Percentiles rank a stretch among this genome's conserved stretches.
Conservation (phyloP, 2,888 invertebrate species). For the Stenotaenia linearis region DNA sequence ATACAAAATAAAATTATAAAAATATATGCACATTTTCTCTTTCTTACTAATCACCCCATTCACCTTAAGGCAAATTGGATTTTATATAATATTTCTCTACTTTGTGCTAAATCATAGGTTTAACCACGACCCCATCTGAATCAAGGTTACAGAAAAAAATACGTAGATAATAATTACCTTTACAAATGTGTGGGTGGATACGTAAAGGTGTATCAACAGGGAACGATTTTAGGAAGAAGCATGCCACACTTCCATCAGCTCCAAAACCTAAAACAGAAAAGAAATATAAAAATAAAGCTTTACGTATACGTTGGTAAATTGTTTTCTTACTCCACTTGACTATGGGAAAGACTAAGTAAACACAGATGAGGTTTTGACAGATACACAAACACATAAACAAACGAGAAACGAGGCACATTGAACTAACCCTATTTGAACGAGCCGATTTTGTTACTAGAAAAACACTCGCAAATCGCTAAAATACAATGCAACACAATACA, state of each 20-base stretch:
- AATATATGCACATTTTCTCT: neutral
- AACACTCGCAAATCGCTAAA: neutral
- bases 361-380: conserved; percentile 6
- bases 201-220: neutral
- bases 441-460: neutral
- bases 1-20: neutral
- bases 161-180: neutral
- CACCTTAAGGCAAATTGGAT: too few relatives aligned
- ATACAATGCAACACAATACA: neutral
- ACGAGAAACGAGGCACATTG: neutral
- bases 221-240: neutral
- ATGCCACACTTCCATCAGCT: neutral
- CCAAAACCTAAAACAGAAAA: conserved; percentile 1
- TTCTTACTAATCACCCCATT: too few relatives aligned
- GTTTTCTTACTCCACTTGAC: neutral
- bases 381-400: conserved; percentile 2
- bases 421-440: neutral
- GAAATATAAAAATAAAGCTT: neutral
- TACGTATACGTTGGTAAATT: neutral
- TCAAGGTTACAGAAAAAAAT: neutral
- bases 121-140: neutral
- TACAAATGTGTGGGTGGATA: conserved; percentile 8
- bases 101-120: too few relatives aligned
- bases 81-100: too few relatives aligned
- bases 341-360: neutral